Evolutionary conservation across 2,113 vertebrate species (phyloP), one percentile per base, ranked within the genome.

Genomic region (Axis porcinus): DNA sequence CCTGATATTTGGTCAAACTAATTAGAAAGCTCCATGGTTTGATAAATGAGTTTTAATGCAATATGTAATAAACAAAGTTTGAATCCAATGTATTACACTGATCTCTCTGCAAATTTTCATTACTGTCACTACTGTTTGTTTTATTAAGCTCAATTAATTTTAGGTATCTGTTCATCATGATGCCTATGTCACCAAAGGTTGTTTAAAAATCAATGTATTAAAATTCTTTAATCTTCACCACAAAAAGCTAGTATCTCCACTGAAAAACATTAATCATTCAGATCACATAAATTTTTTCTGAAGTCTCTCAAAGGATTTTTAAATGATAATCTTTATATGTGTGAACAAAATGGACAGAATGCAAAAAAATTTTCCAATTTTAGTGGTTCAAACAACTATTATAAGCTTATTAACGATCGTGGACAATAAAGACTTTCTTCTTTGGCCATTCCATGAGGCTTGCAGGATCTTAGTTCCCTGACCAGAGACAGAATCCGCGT

Each of bases 181-280:
- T 74, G n/a, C 47, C 74, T 86, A 7, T 36, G 43, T 54, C 92
- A 90, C 8, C 78, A 94, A 89, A 94, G 9, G 28, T 74, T 88
- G 91, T 62, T 91, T 97, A n/a, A 60, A 94, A 95, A 89, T 89
- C 14, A 81, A 45, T 94, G 70, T 94, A 70, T 74, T 87, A 60
- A 93, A 95, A 85, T 45, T 76, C 60, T 79, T 55, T 93, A 86
- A 82, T n/a, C 60, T 86, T 55, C 45, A 83, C n/a, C 43, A 95
- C 13, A 92, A 95, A 96, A 82, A 96, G 21, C 52, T 78, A 95
- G 30, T 10, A 86, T 36, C 25, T 93, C 91, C 13, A 89, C 33
- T 91, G 43, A 1, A 95, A 95, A 92, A 81, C 17, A 86, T 50
- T 96, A 81, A 94, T 86, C 82, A 95, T 78, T 45, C 43, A 85